Base-by-base conservation (phyloP, 2,113 vertebrate genomes). In the Pedetes capensis region DNA sequence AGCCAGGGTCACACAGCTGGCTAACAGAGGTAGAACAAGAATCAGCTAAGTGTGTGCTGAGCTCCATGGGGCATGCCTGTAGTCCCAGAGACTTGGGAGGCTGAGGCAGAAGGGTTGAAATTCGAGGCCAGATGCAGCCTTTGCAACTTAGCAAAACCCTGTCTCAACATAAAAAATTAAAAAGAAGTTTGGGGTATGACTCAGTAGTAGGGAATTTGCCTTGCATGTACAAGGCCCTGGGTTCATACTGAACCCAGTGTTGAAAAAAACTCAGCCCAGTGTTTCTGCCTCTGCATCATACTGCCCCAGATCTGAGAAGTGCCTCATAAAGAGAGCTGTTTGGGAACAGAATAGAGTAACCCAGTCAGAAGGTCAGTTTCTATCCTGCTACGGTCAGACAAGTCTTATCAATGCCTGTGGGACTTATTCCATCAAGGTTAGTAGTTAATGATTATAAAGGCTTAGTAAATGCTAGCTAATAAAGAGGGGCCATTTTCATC, bases 401-500 rank as follows among this genome's bases (percentile, higher is more conserved):
- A 5, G 72, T 95, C 68, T 72, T 92, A 66, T 71, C 87, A 72
- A 8, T 47, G 49, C 71, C 94, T 72, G 5, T 5, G 32, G 82
- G 64, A 92, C 83, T 86, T 82, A 34, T 44, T 80, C 47, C 59
- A 88, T 51, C 64, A 75, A 82, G 42, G 34, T 32, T 75, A 86
- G 76, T 71, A 78, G 96, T 95, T 95, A 95, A 96, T 94, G 94
- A 97, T 96, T 96, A 87, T 44, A 91, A 87, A 93, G 80, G 47
- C n/a, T 93, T 84, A 74, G 87, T 71, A 84, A 92, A 94, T 86
- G 94, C 92, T 96, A 84, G 71, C 66, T 91, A 83, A 87, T 89
- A 90, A 66, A 93, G 81, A 69, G 74, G 74, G 81, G 44, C 14
- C 57, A 10, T 68, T 74, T 42, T 95, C 49, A 85, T 51, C 68